phyloP scores from a whole-genome alignment of 2,113 vertebrate genomes.

The Ursus arctos region DNA sequence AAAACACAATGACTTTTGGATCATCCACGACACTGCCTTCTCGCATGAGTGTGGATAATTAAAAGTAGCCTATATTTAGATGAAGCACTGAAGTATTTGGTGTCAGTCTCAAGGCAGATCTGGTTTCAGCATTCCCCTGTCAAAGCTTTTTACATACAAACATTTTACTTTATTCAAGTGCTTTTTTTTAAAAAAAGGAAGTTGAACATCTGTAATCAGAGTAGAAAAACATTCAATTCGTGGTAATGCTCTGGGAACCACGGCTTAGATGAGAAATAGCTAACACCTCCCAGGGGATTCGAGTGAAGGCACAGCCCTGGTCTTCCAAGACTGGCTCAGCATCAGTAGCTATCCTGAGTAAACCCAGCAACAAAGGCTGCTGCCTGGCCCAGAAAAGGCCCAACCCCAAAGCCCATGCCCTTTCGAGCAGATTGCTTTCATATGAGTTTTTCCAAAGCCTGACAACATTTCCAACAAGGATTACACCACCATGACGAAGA shows the following conservation, averaged over 20 bases:
- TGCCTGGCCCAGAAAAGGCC: not conserved
- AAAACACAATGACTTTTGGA: not conserved
- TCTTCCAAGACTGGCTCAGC: not conserved
- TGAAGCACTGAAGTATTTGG: not conserved
- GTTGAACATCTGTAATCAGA: conserved; percentile 65
- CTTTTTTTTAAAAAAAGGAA: conserved; percentile 4
- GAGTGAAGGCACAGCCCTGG: not conserved
- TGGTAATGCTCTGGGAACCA: conserved; percentile 46
- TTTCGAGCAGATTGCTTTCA: not conserved
- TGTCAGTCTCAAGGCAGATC: not conserved
- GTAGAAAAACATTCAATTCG: conserved; percentile 32
- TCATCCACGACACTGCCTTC: not conserved
- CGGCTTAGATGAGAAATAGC: not conserved
- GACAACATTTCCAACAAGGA: not conserved
- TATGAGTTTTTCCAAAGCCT: not conserved
- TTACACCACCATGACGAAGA: not conserved
- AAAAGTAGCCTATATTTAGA: conserved; percentile 30
- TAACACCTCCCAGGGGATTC: not conserved
- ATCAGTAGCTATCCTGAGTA: not conserved
- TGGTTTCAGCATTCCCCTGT: conserved; percentile 3
- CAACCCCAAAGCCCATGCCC: not conserved
- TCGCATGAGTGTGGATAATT: not conserved
- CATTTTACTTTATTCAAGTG: conserved; percentile 9
- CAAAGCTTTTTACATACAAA: conserved; percentile 58
- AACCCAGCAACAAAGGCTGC: not conserved